Conservation (phyloP, 2,797 vertebrate species). For the Pogonophryne albipinna region DNA sequence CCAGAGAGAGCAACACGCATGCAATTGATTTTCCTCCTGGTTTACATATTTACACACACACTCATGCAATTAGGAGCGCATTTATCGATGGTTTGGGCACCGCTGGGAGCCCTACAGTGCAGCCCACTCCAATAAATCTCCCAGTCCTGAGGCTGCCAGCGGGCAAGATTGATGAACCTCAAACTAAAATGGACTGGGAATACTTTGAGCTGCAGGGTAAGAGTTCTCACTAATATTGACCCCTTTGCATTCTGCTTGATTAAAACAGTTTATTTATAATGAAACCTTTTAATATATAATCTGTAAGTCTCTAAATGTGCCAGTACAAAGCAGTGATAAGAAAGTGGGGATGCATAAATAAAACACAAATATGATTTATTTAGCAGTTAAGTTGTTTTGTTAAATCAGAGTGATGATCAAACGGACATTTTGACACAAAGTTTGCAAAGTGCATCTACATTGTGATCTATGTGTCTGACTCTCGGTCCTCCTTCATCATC, state of each 20-base stretch:
- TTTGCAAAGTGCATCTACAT: conserved; percentile 38
- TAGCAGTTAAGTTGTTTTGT: background rate
- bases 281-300: conserved; percentile 15
- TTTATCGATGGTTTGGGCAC: conserved; percentile 74
- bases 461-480: conserved; percentile 45
- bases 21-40: conserved; percentile 76
- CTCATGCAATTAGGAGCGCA: conserved; percentile 75
- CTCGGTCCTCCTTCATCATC: conserved; percentile 55
- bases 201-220: conserved; percentile 58
- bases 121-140: conserved; percentile 73
- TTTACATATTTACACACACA: conserved; percentile 82
- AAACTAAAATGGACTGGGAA: conserved; percentile 61
- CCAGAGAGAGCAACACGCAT: conserved; percentile 69
- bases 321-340: conserved; percentile 2
- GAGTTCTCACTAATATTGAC: conserved; percentile 55
- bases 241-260: conserved; percentile 15
- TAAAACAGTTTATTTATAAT: conserved; percentile 39
- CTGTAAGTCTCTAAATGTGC: background rate
- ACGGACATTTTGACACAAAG: background rate
- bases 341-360: background rate
- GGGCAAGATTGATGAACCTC: conserved; percentile 70
- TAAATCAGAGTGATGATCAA: conserved; percentile 15
- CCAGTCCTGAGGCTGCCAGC: conserved; percentile 57
- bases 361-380: background rate
- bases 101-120: conserved; percentile 60